Base-by-base conservation (phyloP, 2,113 vertebrate species). In the Passer montanus region DNA sequence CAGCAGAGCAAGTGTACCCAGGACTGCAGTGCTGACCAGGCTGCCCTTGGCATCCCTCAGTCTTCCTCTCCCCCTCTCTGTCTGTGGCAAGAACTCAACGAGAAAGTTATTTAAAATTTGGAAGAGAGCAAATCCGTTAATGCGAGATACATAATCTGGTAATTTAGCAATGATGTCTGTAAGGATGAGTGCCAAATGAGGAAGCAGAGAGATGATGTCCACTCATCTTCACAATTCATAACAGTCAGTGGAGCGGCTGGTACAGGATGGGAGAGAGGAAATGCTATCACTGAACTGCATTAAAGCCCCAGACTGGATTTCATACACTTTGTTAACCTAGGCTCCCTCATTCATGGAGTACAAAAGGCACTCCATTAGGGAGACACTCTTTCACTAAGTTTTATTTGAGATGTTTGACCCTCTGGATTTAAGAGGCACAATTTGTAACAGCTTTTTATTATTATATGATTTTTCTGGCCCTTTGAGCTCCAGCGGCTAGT, bases 31-130 rank as follows among this genome's bases (percentile, higher is more conserved):
- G 28, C 94, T 97, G 92, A 92, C 91, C 94, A 82, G 91, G 81
- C 87, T 97, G 95, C 92, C 95, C 94, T 97, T 98, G 97, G 95
- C 97, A 98, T 88, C 94, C 84, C 80, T 75, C 20, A 2, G 78
- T 78, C 81, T 78, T 84, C 82, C 68, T 93, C 68, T 93, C 44
- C 49, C 64, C 84, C 62, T 74, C 21, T 2, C 88, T 88, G 86
- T 88, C 63, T 1, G 2, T 46, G 66, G 94, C 52, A 82, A 89
- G 94, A 97, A 97, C 96, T 98, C 95, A 55, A 94, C 47, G 72
- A 95, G 96, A 98, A 98, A 98, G 97, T 98, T 98, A 98, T 97
- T 98, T 98, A 97, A 98, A 98, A 98, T 98, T 98, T 98, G 98
- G 97, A 98, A 97, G 97, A 92, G 96, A 97, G 96, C 94, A 94